These are phyloP conservation scores for Kryphioiulus occultus DNA, from an alignment of 2,888 invertebrate genomes.

Conservation along the genomic window DNA sequence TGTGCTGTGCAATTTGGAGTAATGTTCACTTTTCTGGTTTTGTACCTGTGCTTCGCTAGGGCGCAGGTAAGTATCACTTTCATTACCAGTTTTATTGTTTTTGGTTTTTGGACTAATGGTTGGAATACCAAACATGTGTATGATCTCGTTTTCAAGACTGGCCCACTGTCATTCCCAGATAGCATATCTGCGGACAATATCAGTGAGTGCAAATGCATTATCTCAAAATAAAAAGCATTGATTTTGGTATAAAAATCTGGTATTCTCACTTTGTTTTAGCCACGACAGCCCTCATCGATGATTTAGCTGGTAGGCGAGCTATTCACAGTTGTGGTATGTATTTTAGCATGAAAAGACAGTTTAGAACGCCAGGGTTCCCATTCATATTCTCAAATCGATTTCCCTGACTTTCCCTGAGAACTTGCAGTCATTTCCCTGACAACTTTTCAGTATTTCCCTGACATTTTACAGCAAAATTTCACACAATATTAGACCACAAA, in stretches of 20 bases:
- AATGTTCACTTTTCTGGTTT: background rate
- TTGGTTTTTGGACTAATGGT: background rate
- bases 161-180: background rate
- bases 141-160: background rate
- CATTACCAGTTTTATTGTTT: too few relatives aligned
- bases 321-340: background rate
- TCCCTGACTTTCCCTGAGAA: too few relatives aligned
- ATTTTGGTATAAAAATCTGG: background rate
- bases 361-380: too few relatives aligned
- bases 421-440: too few relatives aligned
- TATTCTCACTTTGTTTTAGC: background rate
- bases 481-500: too few relatives aligned
- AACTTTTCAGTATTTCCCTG: too few relatives aligned
- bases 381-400: too few relatives aligned
- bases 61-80: background rate
- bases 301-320: background rate
- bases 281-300: background rate
- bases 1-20: background rate
- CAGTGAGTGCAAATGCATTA: background rate
- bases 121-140: background rate
- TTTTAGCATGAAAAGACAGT: background rate
- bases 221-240: too few relatives aligned
- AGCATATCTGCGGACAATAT: background rate
- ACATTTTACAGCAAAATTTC: too few relatives aligned
- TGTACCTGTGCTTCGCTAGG: background rate